These are phyloP conservation scores for Astreopora myriophthalma DNA, from an alignment of 64 coral and sea anemone genomes.

Conservation along the genomic window DNA sequence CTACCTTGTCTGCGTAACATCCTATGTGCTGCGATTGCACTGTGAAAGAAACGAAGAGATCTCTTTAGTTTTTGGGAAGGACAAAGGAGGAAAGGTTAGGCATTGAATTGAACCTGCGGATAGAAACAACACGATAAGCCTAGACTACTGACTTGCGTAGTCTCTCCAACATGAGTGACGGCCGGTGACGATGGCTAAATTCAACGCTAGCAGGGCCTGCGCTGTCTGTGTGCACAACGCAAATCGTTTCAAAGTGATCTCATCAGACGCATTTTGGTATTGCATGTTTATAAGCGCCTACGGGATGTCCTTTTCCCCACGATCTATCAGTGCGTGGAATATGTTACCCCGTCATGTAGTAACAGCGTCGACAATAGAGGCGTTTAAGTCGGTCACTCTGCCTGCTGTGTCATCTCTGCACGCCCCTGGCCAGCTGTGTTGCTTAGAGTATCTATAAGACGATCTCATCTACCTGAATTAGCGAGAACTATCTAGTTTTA, in stretches of 20 bases:
- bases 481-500: too few species aligned
- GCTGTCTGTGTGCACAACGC: not conserved
- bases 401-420: too few species aligned
- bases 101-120: too few species aligned
- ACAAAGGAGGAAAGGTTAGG: not conserved
- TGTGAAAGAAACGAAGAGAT: not conserved
- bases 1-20: conserved; percentile 32
- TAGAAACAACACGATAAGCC: too few species aligned
- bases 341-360: too few species aligned
- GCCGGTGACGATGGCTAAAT: not conserved
- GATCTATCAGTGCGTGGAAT: too few species aligned
- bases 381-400: too few species aligned
- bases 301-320: not conserved
- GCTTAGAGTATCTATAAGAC: too few species aligned
- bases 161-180: not conserved
- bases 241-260: not conserved
- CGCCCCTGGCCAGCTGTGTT: too few species aligned
- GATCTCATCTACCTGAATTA: too few species aligned
- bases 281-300: not conserved
- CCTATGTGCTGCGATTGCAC: conserved; percentile 9
- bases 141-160: not conserved
- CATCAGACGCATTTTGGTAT: not conserved
- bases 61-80: not conserved
- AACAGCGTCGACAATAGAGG: too few species aligned
- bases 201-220: not conserved